A percentile compares a stretch with the other conserved stretches of the same genome.
Evolutionary conservation across 2,888 invertebrate species (phyloP).

Genomic region (Monochamus alternatus): DNA sequence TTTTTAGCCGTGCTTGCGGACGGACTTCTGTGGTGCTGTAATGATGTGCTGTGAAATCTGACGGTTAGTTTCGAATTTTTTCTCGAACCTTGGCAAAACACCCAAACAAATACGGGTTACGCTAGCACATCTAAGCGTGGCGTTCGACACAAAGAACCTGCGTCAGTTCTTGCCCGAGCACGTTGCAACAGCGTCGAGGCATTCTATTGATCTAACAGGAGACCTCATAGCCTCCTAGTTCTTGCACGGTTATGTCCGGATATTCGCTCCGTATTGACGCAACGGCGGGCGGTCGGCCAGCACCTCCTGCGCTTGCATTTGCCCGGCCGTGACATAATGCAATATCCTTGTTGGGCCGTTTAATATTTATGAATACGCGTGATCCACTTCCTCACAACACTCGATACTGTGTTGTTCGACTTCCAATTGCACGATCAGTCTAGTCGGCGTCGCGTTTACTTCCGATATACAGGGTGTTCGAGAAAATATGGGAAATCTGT

Average conservation of each 20-base stretch:
- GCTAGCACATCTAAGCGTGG: neutral
- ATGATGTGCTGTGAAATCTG: too few species aligned
- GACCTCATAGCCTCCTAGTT: conserved; percentile 16
- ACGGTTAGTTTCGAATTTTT: too few species aligned
- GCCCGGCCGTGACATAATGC: conserved; percentile 40
- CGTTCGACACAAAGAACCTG: conserved; percentile 2
- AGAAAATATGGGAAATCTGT: neutral
- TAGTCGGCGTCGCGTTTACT: neutral
- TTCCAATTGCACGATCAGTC: conserved; percentile 9
- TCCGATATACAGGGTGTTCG: neutral
- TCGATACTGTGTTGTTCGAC: neutral
- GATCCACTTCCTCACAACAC: conserved; percentile 13
- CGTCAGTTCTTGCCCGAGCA: neutral
- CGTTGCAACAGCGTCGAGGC: conserved; percentile 15
- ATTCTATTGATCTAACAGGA: conserved; percentile 13
- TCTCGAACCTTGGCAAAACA: too few species aligned
- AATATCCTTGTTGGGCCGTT: conserved; percentile 46
- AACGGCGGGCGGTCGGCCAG: neutral
- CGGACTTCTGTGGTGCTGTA: too few species aligned
- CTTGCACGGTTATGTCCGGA: conserved; percentile 18
- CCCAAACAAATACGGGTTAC: too few species aligned
- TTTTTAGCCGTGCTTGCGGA: too few species aligned
- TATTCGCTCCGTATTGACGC: conserved; percentile 17
- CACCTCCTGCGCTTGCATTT: conserved; percentile 19
- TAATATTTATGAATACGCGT: conserved; percentile 30